phyloP scores from a whole-genome alignment of 2,888 invertebrate species.

The Trachelus stipa region DNA sequence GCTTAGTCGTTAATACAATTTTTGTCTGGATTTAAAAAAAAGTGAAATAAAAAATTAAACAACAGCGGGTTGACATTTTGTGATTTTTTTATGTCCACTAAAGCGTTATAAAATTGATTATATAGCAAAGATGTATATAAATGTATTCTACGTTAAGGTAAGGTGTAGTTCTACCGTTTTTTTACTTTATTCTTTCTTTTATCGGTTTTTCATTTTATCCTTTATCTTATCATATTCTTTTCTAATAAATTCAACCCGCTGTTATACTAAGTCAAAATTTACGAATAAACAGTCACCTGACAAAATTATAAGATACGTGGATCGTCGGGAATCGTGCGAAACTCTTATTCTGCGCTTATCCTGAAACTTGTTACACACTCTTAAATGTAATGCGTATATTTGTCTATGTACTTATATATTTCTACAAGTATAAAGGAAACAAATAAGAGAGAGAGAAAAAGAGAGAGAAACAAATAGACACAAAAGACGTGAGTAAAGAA shows the following conservation, averaged over 20 bases:
- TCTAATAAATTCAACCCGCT: neutral
- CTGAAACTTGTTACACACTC: conserved; percentile 17
- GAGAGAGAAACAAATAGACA: neutral
- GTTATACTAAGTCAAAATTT: neutral
- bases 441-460: conserved; percentile 1
- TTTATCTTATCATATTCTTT: neutral
- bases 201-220: conserved; percentile 5
- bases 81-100: neutral
- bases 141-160: neutral
- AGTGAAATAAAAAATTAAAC: neutral
- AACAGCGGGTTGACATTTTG: neutral
- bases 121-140: neutral
- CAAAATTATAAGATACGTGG: conserved; percentile 13
- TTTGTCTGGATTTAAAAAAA: neutral
- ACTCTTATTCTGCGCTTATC: conserved; percentile 12
- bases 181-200: conserved; percentile 20
- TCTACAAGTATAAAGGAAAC: conserved; percentile 17
- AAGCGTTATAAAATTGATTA: neutral
- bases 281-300: conserved; percentile 18
- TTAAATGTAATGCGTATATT: conserved; percentile 24
- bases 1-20: neutral
- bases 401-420: conserved; percentile 10
- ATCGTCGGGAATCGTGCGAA: conserved; percentile 14
- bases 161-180: conserved; percentile 2
- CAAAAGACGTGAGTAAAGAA: neutral